Base-by-base conservation (phyloP, 1,140 invertebrate species). In the Orchesella cincta region DNA sequence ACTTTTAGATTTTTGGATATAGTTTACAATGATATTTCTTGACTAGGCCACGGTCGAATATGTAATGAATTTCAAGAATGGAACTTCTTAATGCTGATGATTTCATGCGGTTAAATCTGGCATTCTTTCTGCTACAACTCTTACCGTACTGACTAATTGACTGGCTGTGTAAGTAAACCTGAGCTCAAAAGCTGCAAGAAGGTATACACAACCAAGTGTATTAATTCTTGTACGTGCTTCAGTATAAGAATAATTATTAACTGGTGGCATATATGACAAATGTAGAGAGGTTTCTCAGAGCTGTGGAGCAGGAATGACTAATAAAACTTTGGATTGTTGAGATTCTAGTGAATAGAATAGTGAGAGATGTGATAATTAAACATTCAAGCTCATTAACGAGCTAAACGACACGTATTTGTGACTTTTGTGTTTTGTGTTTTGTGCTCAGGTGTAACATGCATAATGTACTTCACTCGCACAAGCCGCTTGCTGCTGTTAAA, bases 311-410 rank as follows among this genome's bases (percentile, higher is more conserved):
- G 23, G 33, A 67, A 67, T 67, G 62, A 67, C 28, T 67, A 67
- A 29, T 67, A 67, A 29, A 67, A 29, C 26, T 8, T 31, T 2
- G 12, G 3, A 31, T 8, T n/a, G 8, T 31, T 67, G 62, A 31
- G 62, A 5, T 31, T 12, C 8, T 12, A 46, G 8, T 46, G 39
- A 20, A 46, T 33, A 3, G 62, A 67, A 29, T 14, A 2, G 8
- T 12, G 54, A 62, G 62, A 67, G 62, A 67, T 31, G 62, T 67
- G 62, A 67, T 67, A 67, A 67, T 67, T 67, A 67, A 67, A 67
- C 8, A 67, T 29, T 67, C 62, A 31, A 33, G 29, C 31, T 67
- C 62, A 67, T 67, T 67, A 67, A 33, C 8, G n/a, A 8, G 5
- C 3, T 33, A 67, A 67, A 2, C 12, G 1, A 67, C 62, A 29